phyloP scores from a whole-genome alignment of 2,797 vertebrate genomes.

The Apogon hyalosoma region DNA sequence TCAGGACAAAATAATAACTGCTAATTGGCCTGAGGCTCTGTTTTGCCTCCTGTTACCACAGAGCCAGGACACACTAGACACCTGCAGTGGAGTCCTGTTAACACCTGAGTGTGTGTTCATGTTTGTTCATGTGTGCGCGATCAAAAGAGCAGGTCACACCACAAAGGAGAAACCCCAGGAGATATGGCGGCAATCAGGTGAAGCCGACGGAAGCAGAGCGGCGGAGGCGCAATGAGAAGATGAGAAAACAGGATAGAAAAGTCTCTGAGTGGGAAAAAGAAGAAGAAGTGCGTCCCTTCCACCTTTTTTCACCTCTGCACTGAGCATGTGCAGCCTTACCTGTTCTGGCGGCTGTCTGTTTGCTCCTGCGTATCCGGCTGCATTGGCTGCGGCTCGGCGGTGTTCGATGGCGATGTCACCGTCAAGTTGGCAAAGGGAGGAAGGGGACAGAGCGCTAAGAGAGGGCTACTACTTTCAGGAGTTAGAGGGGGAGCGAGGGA shows the following conservation, averaged over 20 bases:
- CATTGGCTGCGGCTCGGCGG: slow-evolving; percentile 66
- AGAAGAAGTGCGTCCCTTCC: slow-evolving; percentile 41
- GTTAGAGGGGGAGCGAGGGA: slow-evolving; percentile 79
- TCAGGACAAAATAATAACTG: slow-evolving; percentile 80
- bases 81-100: slow-evolving; percentile 68
- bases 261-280: slow-evolving; percentile 37
- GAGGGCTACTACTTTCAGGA: slow-evolving; percentile 77
- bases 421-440: slow-evolving; percentile 63
- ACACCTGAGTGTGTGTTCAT: slow-evolving; percentile 50
- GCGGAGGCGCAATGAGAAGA: slow-evolving; percentile 42
- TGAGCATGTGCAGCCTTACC: slow-evolving; percentile 87
- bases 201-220: slow-evolving; percentile 61
- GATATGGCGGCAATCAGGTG: slow-evolving; percentile 45
- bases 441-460: slow-evolving; percentile 58
- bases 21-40: slow-evolving; percentile 82
- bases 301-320: slow-evolving; percentile 35
- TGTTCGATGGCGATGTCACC: slow-evolving; percentile 64
- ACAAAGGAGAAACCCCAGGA: slow-evolving; percentile 60
- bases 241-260: slow-evolving; percentile 51
- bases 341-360: slow-evolving; percentile 85
- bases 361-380: slow-evolving; percentile 84
- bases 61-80: slow-evolving; percentile 67
- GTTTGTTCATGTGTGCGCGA: slow-evolving; percentile 40
- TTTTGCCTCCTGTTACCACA: slow-evolving; percentile 62
- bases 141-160: slow-evolving; percentile 68